phyloP scores from a whole-genome alignment of 2,888 invertebrate species.

The Lathronympha strigana region DNA sequence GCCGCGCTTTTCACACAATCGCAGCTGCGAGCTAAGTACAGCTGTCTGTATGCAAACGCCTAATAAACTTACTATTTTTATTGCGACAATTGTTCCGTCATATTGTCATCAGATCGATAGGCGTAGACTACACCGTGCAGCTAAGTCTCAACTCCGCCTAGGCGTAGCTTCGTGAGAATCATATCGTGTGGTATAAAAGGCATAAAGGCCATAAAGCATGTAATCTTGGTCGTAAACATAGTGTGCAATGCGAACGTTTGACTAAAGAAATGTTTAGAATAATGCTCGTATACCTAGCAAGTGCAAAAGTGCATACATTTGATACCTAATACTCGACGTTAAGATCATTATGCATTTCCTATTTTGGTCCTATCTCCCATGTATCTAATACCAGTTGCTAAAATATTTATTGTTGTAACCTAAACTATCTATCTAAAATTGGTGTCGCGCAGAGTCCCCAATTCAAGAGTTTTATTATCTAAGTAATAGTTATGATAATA shows the following conservation, averaged over 20 bases:
- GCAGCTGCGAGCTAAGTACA: conserved; percentile 71
- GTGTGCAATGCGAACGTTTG: background rate
- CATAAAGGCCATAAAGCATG: background rate
- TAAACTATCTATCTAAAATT: no score
- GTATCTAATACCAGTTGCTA: no score
- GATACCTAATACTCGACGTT: no score
- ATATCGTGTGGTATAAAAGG: background rate
- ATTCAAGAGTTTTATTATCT: no score
- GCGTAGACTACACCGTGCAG: conserved; percentile 52
- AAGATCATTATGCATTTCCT: no score
- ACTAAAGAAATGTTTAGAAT: background rate
- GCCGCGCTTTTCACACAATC: conserved; percentile 74
- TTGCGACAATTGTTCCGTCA: conserved; percentile 52
- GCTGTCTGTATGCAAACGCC: conserved; percentile 81
- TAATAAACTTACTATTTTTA: conserved; percentile 80
- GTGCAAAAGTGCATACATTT: background rate
- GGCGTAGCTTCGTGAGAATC: conserved; percentile 11
- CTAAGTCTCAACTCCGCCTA: conserved; percentile 25
- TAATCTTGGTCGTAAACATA: conserved; percentile 11
- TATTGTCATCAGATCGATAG: conserved; percentile 50
- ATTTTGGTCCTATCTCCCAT: no score
- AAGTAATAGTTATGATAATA: no score
- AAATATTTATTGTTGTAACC: no score
- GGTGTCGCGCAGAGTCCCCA: no score
- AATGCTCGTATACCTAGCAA: background rate